A percentile compares a stretch with the other conserved stretches of the same genome.
Evolutionary conservation across 2,113 vertebrate genomes (phyloP).

Genomic region (Rhinogobius similis): DNA sequence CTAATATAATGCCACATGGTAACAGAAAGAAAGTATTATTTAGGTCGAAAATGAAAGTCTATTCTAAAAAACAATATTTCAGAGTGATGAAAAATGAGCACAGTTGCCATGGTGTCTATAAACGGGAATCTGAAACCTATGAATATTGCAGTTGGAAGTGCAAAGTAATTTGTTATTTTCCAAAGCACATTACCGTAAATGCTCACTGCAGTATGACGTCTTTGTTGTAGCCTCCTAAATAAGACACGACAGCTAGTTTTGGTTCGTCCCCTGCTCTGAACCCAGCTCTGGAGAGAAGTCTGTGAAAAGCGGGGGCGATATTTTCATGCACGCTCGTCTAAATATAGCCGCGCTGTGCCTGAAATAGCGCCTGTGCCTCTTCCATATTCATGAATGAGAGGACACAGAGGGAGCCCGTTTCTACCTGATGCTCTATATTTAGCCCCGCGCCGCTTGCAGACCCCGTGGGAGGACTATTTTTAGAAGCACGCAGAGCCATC

Average conservation of each 20-base stretch:
- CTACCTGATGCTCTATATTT: slow-evolving; percentile 71
- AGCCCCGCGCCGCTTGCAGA: slow-evolving; percentile 46
- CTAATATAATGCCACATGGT: no score
- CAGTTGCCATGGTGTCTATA: no score
- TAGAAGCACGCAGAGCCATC: slow-evolving; percentile 51
- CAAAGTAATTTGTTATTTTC: not conserved
- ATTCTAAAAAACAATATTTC: no score
- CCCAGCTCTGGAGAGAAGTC: slow-evolving; percentile 31
- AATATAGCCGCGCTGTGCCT: slow-evolving; percentile 60
- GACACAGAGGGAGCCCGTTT: slow-evolving; percentile 15
- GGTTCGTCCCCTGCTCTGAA: slow-evolving; percentile 20
- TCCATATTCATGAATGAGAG: slow-evolving; percentile 75
- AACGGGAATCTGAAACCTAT: no score
- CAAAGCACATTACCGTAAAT: not conserved
- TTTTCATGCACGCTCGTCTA: slow-evolving; percentile 57
- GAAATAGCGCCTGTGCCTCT: slow-evolving; percentile 57
- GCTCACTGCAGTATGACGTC: not conserved
- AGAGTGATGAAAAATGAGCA: no score
- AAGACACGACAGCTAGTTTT: slow-evolving; percentile 6
- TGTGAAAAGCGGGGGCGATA: slow-evolving; percentile 61
- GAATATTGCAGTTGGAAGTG: no score
- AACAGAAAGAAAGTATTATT: no score
- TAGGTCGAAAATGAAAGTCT: no score
- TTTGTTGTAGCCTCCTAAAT: slow-evolving; percentile 1
- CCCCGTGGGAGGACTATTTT: slow-evolving; percentile 54